These are phyloP conservation scores for Thamnophis sirtalis DNA, from an alignment of 2,113 vertebrate genomes.

Conservation along the genomic window DNA sequence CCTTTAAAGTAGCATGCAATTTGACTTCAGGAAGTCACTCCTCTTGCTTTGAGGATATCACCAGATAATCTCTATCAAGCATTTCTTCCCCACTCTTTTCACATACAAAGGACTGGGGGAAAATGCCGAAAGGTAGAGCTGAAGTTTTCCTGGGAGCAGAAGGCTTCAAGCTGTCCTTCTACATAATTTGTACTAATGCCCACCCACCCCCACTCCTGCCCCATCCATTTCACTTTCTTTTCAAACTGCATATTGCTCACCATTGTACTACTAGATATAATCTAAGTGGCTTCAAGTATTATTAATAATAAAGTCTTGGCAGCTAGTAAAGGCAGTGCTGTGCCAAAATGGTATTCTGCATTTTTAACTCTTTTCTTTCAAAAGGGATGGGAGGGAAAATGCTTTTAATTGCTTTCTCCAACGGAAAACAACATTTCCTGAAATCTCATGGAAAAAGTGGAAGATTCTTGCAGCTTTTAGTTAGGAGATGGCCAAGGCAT, in stretches of 20 bases:
- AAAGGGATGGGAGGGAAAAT: neutral
- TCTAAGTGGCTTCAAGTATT: neutral
- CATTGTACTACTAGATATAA: neutral
- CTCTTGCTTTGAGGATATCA: neutral
- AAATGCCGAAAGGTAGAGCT: neutral
- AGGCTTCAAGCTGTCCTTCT: neutral
- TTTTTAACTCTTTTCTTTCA: neutral
- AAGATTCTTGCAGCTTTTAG: neutral
- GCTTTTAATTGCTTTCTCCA: neutral
- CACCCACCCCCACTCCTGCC: accelerated
- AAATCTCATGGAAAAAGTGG: neutral
- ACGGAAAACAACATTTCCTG: neutral
- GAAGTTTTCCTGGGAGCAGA: neutral
- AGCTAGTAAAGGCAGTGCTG: neutral
- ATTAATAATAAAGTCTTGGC: neutral
- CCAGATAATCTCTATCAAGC: neutral
- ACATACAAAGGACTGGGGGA: neutral
- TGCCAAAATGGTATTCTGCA: neutral
- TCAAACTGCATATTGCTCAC: neutral
- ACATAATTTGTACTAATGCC: neutral
- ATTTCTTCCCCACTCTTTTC: neutral
- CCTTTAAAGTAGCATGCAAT: neutral
- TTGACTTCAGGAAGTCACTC: neutral
- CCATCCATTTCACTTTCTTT: neutral
- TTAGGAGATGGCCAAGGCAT: neutral